Conservation (phyloP, 2,113 vertebrate species). For the Fregetta grallaria region DNA sequence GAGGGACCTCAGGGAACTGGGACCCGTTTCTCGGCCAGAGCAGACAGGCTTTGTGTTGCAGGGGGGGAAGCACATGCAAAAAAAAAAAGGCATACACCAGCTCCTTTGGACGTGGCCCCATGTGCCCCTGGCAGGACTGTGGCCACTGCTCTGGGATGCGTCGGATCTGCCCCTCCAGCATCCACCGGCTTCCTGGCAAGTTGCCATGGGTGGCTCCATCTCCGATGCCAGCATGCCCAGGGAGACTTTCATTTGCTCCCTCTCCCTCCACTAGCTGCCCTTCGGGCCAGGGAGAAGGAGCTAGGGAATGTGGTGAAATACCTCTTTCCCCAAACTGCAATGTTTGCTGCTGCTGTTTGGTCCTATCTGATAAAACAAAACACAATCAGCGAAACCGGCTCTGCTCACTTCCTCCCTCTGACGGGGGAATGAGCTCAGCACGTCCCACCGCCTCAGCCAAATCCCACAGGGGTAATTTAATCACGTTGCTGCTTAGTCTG, state of each 20-base stretch:
- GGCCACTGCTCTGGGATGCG: not conserved
- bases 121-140: not conserved
- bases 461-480: constrained; percentile 5
- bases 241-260: not conserved
- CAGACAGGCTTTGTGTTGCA: not conserved
- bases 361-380: constrained; percentile 12
- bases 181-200: not conserved
- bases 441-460: not conserved
- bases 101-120: fast-evolving
- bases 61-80: not conserved
- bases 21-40: not conserved
- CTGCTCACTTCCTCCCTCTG: not conserved
- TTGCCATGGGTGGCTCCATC: not conserved
- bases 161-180: not conserved
- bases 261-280: not conserved
- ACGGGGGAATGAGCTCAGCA: constrained; percentile 18
- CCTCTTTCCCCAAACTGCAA: not conserved
- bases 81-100: not conserved
- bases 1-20: not conserved
- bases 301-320: not conserved
- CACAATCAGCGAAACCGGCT: not conserved
- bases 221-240: fast-evolving
- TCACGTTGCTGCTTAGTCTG: not conserved
- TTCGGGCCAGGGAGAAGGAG: not conserved
- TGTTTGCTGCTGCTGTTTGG: not conserved